Evolutionary conservation across 2,113 vertebrate species (phyloP), one percentile per base, ranked within the genome.

Genomic region (Rhynchomys soricoides): DNA sequence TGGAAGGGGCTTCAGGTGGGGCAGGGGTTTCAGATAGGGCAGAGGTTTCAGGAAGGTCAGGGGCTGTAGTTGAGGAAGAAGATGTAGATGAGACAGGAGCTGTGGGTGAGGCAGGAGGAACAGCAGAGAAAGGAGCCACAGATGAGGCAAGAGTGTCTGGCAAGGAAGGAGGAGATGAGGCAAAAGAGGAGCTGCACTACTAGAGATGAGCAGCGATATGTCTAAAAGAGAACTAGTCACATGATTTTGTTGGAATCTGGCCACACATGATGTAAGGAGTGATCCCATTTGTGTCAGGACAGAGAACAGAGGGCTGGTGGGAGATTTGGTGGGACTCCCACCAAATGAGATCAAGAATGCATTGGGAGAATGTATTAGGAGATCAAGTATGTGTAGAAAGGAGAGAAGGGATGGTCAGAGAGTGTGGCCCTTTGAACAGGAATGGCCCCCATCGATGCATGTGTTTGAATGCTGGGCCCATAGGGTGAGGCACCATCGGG

Each of bases 21-120:
- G 68, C 1, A 40, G 73, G 82, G 48, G 52, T 24, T 7, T 0
- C 3, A 7, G 73, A 2, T 34, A 31, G 40, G 37, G 40, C 0
- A 87, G 40, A 10, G 4, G 37, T 1, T 31, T 64, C 0, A 0
- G 0, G 50, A 8, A 17, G 64, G 68, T 31, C 0, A 17, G 96
- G 7, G 11, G 26, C 15, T 0, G 0, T 0, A 9, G 66, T 6
- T 34, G 68, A 48, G 26, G 57, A 0, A 78, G 34, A 57, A 26
- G 31, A 45, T 0, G 0, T 7, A n/a, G 50, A 5, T 34, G 74
- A 57, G 43, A 15, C 0, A 43, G 71, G 29, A 50, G 74, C 8
- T 24, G 50, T 3, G 2, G 79, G 15, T 55, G 95, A 70, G 31
- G 75, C 1, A 43, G 57, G 50, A 87, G 82, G 12, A 13, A 15